phyloP scores from a whole-genome alignment of 2,888 invertebrate genomes.

The Nipponacmea schrenckii region DNA sequence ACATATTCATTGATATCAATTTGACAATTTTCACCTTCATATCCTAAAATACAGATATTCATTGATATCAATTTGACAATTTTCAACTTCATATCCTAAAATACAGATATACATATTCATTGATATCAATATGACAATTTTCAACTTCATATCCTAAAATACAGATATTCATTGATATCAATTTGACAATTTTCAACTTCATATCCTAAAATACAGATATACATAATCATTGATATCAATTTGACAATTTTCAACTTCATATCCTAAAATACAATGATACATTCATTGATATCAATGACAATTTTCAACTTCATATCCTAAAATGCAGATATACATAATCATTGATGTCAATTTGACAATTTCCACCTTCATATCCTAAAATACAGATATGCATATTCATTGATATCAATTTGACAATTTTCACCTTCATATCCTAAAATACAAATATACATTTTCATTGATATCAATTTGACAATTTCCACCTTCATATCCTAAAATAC shows the following conservation, averaged over 20 bases:
- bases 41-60: conserved; percentile 23
- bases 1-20: too few species aligned
- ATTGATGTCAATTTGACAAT: too few species aligned
- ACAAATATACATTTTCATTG: conserved; percentile 62
- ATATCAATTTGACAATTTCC: conserved; percentile 63
- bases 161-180: conserved; percentile 29
- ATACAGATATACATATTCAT: conserved; percentile 62
- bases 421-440: conserved; percentile 46
- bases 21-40: too few species aligned
- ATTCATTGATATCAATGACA: too few species aligned
- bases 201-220: too few species aligned
- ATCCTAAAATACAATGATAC: conserved; percentile 72
- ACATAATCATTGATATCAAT: too few species aligned
- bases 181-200: too few species aligned
- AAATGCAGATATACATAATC: too few species aligned
- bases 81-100: conserved; percentile 46
- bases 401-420: conserved; percentile 41
- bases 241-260: conserved; percentile 66
- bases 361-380: too few species aligned
- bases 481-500: conserved; percentile 57
- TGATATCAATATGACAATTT: conserved; percentile 63
- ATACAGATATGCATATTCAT: conserved; percentile 33
- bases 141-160: conserved; percentile 54
- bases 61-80: conserved; percentile 42
- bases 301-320: too few species aligned